Base-by-base conservation (phyloP, 2,888 invertebrate species). In the Agapostemon virescens region DNA sequence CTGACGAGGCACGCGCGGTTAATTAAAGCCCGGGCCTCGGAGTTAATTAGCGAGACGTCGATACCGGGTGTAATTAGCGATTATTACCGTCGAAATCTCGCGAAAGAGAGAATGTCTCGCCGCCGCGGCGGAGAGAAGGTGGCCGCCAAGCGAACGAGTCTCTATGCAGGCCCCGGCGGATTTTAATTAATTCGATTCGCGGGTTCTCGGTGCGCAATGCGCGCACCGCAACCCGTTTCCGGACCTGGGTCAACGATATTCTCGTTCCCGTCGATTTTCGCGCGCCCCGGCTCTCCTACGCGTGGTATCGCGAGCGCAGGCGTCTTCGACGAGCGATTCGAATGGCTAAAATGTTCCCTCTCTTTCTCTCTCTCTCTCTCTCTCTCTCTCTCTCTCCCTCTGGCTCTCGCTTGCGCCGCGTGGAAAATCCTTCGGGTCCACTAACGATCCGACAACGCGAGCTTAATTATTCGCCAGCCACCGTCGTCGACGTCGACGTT, bases 31-130 rank as follows among this genome's bases (percentile, higher is more conserved):
- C 61, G 64, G 77, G 77, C 17, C 69, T 69, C 73, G 66, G 40
- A 80, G 86, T 87, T 87, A 87, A 87, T 87, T 87, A 87, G 84
- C 82, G 85, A 61, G 83, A 71, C 79, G 85, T 85, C 87, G 87
- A 86, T 87, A 85, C 72, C 72, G 78, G 55, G 79, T 78, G 86
- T 87, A 87, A 87, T 87, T 87, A 87, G 82, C 85, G 85, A 87
- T 85, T 82, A 86, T 87, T 87, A 86, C 82, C 85, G 75, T 84
- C 85, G 82, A 84, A 86, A 87, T 86, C 85, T 74, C 78, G 73
- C 70, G 71, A 84, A 61, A 45, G 49, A 85, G 84, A 77, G 85
- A 78, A 85, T 84, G 81, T 78, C 74, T 69, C 58, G 68, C 42
- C 15, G 63, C 26, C 58, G 68, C 42, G 11, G 63, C 26, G 49